Evolutionary conservation across 2,113 vertebrate species (phyloP).

Genomic region (Alces alces): DNA sequence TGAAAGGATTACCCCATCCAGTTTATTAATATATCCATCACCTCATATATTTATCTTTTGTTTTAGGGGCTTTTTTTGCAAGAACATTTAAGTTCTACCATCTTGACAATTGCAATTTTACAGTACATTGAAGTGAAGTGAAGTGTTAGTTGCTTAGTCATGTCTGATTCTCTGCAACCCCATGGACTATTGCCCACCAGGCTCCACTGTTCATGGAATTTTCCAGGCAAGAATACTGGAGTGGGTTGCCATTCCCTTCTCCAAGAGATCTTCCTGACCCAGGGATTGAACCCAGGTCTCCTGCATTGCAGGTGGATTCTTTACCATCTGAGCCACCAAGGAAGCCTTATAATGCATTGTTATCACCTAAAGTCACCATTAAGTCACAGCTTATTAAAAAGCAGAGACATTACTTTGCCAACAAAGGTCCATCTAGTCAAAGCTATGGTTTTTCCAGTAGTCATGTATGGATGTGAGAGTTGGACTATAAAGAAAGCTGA

Average conservation of each 20-base stretch:
- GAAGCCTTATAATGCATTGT: neutral
- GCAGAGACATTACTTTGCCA: neutral
- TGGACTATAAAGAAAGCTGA: neutral
- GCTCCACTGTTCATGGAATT: neutral
- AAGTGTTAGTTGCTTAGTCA: neutral
- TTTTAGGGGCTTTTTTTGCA: neutral
- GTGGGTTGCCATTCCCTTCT: neutral
- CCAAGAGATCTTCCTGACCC: neutral
- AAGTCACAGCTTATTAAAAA: neutral
- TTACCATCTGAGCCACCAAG: neutral
- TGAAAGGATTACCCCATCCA: neutral
- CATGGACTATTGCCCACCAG: neutral
- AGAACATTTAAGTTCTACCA: neutral
- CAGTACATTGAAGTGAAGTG: neutral
- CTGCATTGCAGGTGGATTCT: neutral
- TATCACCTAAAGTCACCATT: neutral
- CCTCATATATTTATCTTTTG: neutral
- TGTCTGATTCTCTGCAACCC: neutral
- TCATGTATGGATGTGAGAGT: neutral
- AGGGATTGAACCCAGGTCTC: neutral
- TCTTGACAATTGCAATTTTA: neutral
- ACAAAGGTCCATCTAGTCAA: neutral
- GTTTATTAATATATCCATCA: neutral
- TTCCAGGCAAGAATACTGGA: neutral
- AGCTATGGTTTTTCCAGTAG: neutral